These are phyloP conservation scores for Chaetops frenatus DNA, from an alignment of 2,113 vertebrate genomes.

Conservation along the genomic window DNA sequence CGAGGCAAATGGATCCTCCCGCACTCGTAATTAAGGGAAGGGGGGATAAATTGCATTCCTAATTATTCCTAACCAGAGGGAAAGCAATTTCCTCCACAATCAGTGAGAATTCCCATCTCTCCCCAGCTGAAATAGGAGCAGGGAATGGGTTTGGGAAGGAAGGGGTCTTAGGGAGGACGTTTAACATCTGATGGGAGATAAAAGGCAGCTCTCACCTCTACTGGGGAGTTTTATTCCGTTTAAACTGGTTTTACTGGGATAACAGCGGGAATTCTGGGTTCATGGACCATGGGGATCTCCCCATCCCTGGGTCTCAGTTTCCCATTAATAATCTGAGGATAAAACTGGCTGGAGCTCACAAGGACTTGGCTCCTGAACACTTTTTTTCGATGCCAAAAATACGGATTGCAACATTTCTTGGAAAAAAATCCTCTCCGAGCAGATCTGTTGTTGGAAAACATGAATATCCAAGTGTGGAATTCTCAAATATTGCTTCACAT, in stretches of 20 bases:
- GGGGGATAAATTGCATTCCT: not conserved
- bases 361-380: not conserved
- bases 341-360: not conserved
- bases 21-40: not conserved
- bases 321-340: not conserved
- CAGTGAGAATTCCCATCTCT: not conserved
- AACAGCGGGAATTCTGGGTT: not conserved
- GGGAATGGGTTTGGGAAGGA: not conserved
- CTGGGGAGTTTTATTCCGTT: not conserved
- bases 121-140: not conserved
- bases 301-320: not conserved
- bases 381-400: not conserved
- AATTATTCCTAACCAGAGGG: not conserved
- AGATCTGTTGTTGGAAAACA: not conserved
- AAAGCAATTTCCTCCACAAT: not conserved
- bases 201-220: not conserved
- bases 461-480: not conserved
- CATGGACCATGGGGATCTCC: not conserved
- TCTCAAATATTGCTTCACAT: not conserved
- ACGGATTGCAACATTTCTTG: not conserved
- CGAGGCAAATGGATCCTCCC: not conserved
- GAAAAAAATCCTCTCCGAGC: not conserved
- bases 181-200: not conserved
- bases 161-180: accelerated
- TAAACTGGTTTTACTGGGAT: not conserved